A percentile compares a stretch with the other conserved stretches of the same genome.
Conservation (phyloP, 2,888 invertebrate genomes). For the Rhamnusium bicolor region DNA sequence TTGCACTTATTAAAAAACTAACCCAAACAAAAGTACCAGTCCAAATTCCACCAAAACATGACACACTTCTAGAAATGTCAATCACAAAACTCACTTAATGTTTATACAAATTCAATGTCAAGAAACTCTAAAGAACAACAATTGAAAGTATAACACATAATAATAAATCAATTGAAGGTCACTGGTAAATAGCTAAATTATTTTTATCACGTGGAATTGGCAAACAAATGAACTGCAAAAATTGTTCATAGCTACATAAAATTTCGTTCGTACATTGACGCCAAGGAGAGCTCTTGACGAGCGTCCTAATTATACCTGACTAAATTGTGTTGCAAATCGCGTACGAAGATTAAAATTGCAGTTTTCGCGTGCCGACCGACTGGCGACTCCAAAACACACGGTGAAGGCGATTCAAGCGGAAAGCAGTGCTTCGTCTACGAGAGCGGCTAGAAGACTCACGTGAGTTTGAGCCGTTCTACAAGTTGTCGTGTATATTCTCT, state of each 20-base stretch:
- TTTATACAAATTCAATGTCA: slow-evolving; percentile 28
- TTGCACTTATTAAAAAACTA: slow-evolving; percentile 18
- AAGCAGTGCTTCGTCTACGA: slow-evolving; percentile 39
- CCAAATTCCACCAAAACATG: slow-evolving; percentile 26
- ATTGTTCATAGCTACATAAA: neutral
- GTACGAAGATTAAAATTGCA: slow-evolving; percentile 30
- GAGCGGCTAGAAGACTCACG: slow-evolving; percentile 46
- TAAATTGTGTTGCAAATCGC: slow-evolving; percentile 26
- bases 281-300: slow-evolving; percentile 23
- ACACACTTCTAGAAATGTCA: slow-evolving; percentile 1
- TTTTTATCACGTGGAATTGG: slow-evolving; percentile 21
- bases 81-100: slow-evolving; percentile 16
- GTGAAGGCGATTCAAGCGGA: neutral
- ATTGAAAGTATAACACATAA: slow-evolving; percentile 18
- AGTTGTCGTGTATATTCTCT: slow-evolving; percentile 40
- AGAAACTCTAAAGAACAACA: slow-evolving; percentile 17
- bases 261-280: neutral
- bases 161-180: slow-evolving; percentile 23
- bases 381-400: slow-evolving; percentile 49
- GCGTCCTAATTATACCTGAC: slow-evolving; percentile 36
- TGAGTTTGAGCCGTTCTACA: slow-evolving; percentile 35
- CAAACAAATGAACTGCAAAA: slow-evolving; percentile 9
- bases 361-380: slow-evolving; percentile 54
- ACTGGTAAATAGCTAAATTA: slow-evolving; percentile 16
- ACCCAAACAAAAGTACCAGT: slow-evolving; percentile 13